Conservation (phyloP, 1,140 invertebrate genomes). For the Camponotus vicinus region DNA sequence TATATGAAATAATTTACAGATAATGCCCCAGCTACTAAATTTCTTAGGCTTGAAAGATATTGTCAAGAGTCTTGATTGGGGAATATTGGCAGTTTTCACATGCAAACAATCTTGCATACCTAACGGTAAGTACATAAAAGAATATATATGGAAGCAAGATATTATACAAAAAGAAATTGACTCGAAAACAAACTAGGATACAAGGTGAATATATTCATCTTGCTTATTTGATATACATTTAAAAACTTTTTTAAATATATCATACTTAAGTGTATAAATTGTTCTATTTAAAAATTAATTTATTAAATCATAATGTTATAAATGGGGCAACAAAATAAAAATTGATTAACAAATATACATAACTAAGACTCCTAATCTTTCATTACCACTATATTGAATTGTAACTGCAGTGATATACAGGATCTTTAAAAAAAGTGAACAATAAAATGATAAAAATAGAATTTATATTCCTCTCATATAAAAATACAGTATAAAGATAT, state of each 20-base stretch:
- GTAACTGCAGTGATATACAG: too few relatives aligned
- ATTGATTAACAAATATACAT: background rate
- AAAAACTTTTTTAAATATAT: background rate
- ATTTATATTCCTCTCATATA: background rate
- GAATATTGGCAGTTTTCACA: slow-evolving; percentile 94
- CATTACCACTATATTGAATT: too few relatives aligned
- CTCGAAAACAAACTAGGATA: background rate
- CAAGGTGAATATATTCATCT: background rate
- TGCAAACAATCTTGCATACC: slow-evolving; percentile 92
- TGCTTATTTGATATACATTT: background rate
- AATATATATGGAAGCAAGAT: slow-evolving; percentile 97
- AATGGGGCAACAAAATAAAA: background rate
- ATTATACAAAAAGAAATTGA: slow-evolving; percentile 79
- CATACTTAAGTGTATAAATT: background rate
- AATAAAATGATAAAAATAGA: background rate
- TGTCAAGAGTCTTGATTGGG: slow-evolving; percentile 95
- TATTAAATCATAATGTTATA: background rate
- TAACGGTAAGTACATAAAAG: slow-evolving; percentile 89
- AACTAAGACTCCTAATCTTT: background rate
- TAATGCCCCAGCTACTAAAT: slow-evolving; percentile 96
- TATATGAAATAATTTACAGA: slow-evolving; percentile 86
- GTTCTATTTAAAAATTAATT: background rate
- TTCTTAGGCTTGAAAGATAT: slow-evolving; percentile 90
- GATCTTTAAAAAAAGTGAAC: background rate
- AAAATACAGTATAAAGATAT: slow-evolving; percentile 13